Evolutionary conservation across 2,113 vertebrate species (phyloP).

Genomic region (Nyctereutes procyonoides): DNA sequence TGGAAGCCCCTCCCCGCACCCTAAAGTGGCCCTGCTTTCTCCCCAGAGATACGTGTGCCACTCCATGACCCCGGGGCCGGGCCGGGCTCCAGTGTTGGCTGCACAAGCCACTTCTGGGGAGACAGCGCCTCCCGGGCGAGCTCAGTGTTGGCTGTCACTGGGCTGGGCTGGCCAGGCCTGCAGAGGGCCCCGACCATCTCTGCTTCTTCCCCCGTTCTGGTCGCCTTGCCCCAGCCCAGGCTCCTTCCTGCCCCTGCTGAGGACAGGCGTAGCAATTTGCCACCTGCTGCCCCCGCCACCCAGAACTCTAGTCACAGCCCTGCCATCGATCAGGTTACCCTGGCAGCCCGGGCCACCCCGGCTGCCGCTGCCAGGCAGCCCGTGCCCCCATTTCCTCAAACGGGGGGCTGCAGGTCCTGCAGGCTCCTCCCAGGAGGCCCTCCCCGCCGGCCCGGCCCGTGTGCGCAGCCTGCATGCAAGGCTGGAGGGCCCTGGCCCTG

Average conservation of each 20-base stretch:
- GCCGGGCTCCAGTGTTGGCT: background rate
- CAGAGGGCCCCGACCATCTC: background rate
- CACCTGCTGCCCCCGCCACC: conserved; percentile 69
- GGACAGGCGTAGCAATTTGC: conserved; percentile 48
- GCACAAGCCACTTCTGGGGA: conserved; percentile 19
- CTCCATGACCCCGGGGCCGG: background rate
- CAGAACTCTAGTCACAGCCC: conserved; percentile 47
- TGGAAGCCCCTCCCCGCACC: background rate
- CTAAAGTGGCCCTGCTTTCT: conserved; percentile 40
- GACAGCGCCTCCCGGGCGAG: background rate
- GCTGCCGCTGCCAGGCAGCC: conserved; percentile 42
- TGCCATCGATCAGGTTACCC: conserved; percentile 74
- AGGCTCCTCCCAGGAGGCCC: conserved; percentile 76
- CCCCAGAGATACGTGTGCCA: background rate
- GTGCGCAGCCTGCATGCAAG: conserved; percentile 54
- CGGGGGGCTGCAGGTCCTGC: conserved; percentile 57
- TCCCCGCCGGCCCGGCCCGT: conserved; percentile 45
- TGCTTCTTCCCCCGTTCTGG: background rate
- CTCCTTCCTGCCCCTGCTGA: conserved; percentile 67
- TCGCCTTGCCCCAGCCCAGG: conserved; percentile 1
- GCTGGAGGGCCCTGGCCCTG: conserved; percentile 71
- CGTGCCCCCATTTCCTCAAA: conserved; percentile 49
- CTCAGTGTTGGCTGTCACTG: background rate
- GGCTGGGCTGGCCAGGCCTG: background rate
- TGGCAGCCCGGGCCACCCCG: background rate